Conservation (phyloP, 2,113 vertebrate species). For the Morone saxatilis region DNA sequence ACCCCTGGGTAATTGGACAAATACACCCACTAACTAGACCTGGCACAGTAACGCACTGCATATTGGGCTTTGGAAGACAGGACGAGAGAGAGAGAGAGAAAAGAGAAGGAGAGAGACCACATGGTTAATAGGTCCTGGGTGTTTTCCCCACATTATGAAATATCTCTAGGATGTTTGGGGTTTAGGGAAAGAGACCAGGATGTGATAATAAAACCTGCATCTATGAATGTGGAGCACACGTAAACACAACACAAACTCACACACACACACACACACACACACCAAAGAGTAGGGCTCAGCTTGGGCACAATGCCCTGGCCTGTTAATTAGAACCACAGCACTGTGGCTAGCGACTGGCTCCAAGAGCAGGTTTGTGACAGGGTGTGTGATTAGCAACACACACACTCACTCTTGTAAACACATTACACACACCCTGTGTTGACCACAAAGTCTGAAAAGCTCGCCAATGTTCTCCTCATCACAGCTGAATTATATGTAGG, state of each 20-base stretch:
- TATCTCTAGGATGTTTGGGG: slow-evolving; percentile 67
- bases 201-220: slow-evolving; percentile 69
- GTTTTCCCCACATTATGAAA: slow-evolving; percentile 71
- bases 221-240: slow-evolving; percentile 41
- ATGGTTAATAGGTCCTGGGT: slow-evolving; percentile 67
- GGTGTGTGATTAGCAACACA: slow-evolving; percentile 81
- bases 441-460: slow-evolving; percentile 75
- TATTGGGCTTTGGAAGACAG: slow-evolving; percentile 49
- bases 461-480: slow-evolving; percentile 74
- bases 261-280: slow-evolving; percentile 26
- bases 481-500: slow-evolving; percentile 70
- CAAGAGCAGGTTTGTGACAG: slow-evolving; percentile 80
- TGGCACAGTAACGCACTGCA: slow-evolving; percentile 59
- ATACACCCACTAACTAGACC: slow-evolving; percentile 70
- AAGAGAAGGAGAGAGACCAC: slow-evolving; percentile 38
- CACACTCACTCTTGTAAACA: slow-evolving; percentile 80
- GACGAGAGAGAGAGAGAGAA: slow-evolving; percentile 20
- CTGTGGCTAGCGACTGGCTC: slow-evolving; percentile 75
- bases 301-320: slow-evolving; percentile 60
- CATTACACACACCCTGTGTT: slow-evolving; percentile 78
- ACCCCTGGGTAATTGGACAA: slow-evolving; percentile 71
- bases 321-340: slow-evolving; percentile 80
- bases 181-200: slow-evolving; percentile 64
- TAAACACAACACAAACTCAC: slow-evolving; percentile 52
- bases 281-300: slow-evolving; percentile 41